Evolutionary conservation across 1,140 invertebrate genomes (phyloP), one percentile per base, ranked within the genome.

Genomic region (Meloidogyne floridensis): DNA sequence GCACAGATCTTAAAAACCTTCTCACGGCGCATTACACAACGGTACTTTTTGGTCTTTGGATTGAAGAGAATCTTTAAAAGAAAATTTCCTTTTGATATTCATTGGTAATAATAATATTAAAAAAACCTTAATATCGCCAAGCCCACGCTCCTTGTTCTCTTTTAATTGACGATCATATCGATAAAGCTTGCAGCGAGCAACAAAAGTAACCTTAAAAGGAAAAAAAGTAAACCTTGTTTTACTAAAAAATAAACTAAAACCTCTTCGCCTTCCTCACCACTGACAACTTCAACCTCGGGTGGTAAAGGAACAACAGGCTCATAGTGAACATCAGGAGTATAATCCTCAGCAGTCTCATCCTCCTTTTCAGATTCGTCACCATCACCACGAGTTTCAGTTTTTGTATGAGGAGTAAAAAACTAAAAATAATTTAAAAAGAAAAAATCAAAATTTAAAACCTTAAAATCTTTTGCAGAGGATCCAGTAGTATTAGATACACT

Each of bases 71-170:
- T 71, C 75, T 81, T 13, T n/a, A 72, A 71, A n/a, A 3, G 15
- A 51, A 9, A 32, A 32, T 32, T 32, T 32, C 32, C 1, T 32
- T 32, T 32, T 32, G 32, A 32, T 32, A 32, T 32, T 32, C 32
- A 32, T 32, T 32, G 32, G 32, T 32, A 32, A 70, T n/a, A 18
- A 47, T 20, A 32, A 51, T 77, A 18, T 10, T 8, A 47, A 71
- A 72, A 32, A 43, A 32, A 87, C 82, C 86, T 92, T 92, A 43
- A 92, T 86, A 15, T 91, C 90, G 3, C 92, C 92, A 42, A 90
- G 82, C 18, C 91, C 92, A 81, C 92, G 87, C 82, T 92, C 92
- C 83, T 92, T 92, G 91, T 91, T 91, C 85, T 91, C 91, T 18
- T 85, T 88, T 10, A 71, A 80, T 10, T 85, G 88, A 42, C 80